Evolutionary conservation across 1,140 invertebrate species (phyloP), one percentile per base, ranked within the genome.

Genomic region (Macrocentrus cingulum): DNA sequence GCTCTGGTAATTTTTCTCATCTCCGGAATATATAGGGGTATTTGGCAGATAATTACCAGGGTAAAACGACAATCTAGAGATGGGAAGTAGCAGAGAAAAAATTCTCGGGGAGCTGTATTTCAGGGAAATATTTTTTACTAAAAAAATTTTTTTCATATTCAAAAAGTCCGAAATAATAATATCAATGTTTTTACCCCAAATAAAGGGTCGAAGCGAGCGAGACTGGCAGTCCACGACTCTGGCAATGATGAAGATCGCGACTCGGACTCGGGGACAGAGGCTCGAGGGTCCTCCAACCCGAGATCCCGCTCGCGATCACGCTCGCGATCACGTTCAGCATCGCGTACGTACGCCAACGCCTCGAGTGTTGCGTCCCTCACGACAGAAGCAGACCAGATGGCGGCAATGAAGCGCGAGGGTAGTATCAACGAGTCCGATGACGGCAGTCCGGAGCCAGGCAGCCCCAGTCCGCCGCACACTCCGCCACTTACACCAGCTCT

Each of bases 151-250:
- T 56, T n/a, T 16, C 22, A 16, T 11, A n/a, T 20, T 48, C 41
- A 23, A 48, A 23, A 16, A 20, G 9, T 48, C 2, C 15, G 16
- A 23, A n/a, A n/a, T 39, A 46, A 8, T 8, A 7, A n/a, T 46
- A 11, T 8, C 15, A 32, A 23, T 49, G 20, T 22, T 54, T 23
- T 41, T 42, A 11, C 11, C 36, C 29, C 37, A 9, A 11, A 9
- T 64, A 62, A 71, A 85, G 85, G 81, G 52, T 75, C 77, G 2
- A 87, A 86, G 68, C 78, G 85, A 39, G 80, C 81, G n/a, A 66
- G 84, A 70, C 69, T 85, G 56, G 70, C 75, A 0, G 66, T 73
- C 11, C 70, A 73, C 42, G 77, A 77, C 39, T 67, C 78, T 62
- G 57, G 80, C 60, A 69, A 84, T 66, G 69, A 85, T 65, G 80